phyloP scores from a whole-genome alignment of 1,140 invertebrate genomes.

The Monochamus saltuarius region DNA sequence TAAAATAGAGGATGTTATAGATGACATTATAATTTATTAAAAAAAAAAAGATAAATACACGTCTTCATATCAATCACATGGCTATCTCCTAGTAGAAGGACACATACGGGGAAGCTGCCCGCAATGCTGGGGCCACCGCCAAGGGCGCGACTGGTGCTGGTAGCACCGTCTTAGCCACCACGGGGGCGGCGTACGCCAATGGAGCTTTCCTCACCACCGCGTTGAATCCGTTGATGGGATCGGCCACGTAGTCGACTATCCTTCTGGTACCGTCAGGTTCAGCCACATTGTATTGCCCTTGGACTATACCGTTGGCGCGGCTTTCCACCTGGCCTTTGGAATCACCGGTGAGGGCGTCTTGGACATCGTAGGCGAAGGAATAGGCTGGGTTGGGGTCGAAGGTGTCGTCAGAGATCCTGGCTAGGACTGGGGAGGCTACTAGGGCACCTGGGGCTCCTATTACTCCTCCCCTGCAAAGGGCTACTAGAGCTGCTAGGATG shows the following conservation, averaged over 20 bases:
- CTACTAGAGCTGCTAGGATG: conserved; percentile 25
- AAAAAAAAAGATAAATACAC: too few relatives aligned
- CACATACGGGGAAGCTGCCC: conserved; percentile 9
- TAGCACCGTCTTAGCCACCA: conserved; percentile 16
- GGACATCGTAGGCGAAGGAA: conserved; percentile 58
- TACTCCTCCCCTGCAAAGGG: conserved; percentile 32
- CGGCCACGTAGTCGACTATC: conserved; percentile 65
- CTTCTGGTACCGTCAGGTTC: conserved; percentile 66
- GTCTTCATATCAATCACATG: neutral
- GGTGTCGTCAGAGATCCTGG: conserved; percentile 53
- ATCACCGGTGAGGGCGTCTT: conserved; percentile 60
- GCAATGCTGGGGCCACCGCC: conserved; percentile 4
- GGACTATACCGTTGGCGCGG: conserved; percentile 63
- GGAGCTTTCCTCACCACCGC: conserved; percentile 51
- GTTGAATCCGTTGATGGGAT: conserved; percentile 57
- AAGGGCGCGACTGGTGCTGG: conserved; percentile 15
- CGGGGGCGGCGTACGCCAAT: conserved; percentile 32
- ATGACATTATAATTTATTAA: too few relatives aligned
- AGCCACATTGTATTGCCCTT: conserved; percentile 63
- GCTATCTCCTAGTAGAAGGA: neutral
- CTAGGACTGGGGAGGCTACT: conserved; percentile 29
- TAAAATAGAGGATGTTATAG: too few relatives aligned
- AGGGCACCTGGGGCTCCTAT: conserved; percentile 47
- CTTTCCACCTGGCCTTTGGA: conserved; percentile 59
- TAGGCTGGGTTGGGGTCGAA: conserved; percentile 57